Evolutionary conservation across 2,888 invertebrate species (phyloP).

Genomic region (Xestobium rufovillosum): DNA sequence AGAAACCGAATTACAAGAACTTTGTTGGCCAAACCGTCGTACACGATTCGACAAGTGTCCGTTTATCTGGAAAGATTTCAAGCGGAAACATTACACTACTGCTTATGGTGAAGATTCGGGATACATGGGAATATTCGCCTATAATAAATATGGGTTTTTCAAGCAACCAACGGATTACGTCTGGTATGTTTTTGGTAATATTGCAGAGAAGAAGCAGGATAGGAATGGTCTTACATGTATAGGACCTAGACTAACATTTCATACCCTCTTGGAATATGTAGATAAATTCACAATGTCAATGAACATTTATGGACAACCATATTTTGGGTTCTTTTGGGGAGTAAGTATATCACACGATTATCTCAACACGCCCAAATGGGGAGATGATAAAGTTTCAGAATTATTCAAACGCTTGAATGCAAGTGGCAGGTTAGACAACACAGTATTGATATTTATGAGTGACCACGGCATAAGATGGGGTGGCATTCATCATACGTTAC

Average conservation of each 20-base stretch:
- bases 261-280: conserved; percentile 65
- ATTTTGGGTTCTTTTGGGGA: conserved; percentile 82
- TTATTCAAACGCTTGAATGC: conserved; percentile 52
- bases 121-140: conserved; percentile 73
- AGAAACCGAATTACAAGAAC: conserved; percentile 54
- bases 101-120: conserved; percentile 79
- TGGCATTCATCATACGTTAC: conserved; percentile 71
- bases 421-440: conserved; percentile 54
- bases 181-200: conserved; percentile 63
- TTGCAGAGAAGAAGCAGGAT: conserved; percentile 60
- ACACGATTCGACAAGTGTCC: conserved; percentile 69
- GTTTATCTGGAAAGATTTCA: conserved; percentile 78
- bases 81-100: conserved; percentile 65
- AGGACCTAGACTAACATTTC: conserved; percentile 60
- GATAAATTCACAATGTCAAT: conserved; percentile 55
- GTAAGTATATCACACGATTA: conserved; percentile 78
- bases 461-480: conserved; percentile 91
- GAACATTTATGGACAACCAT: conserved; percentile 49
- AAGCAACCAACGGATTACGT: conserved; percentile 79
- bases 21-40: conserved; percentile 50
- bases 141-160: conserved; percentile 66
- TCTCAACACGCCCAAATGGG: conserved; percentile 67
- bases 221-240: conserved; percentile 59
- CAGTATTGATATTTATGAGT: conserved; percentile 67
- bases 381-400: conserved; percentile 57